A percentile compares a stretch with the other conserved stretches of the same genome.
phyloP scores from a whole-genome alignment of 2,888 invertebrate genomes.

The Harpalus rufipes region DNA sequence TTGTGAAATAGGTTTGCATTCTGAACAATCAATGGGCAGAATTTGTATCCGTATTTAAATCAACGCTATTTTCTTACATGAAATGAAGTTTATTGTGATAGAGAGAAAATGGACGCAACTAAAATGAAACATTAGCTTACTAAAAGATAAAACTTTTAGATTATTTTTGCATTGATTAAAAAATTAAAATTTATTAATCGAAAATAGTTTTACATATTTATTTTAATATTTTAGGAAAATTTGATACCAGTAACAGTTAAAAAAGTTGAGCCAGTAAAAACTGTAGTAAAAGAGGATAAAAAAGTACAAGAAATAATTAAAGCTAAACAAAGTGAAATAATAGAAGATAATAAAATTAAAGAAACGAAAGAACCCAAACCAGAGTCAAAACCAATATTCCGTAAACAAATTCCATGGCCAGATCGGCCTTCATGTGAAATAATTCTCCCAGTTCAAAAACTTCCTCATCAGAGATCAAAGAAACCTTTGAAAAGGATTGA shows the following conservation, averaged over 20 bases:
- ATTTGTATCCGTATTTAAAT: no score
- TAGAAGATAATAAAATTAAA: neutral
- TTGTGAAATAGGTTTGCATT: no score
- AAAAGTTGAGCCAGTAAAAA: neutral
- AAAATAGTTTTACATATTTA: no score
- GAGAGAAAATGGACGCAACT: no score
- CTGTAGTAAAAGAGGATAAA: conserved; percentile 6
- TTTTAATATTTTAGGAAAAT: conserved; percentile 1
- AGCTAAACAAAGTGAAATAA: neutral
- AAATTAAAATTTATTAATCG: no score
- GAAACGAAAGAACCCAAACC: neutral
- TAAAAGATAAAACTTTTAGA: no score
- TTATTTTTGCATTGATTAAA: no score
- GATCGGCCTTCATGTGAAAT: conserved; percentile 35
- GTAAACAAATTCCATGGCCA: conserved; percentile 55
- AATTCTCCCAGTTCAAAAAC: conserved; percentile 58
- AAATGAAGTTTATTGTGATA: no score
- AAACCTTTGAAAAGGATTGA: conserved; percentile 80
- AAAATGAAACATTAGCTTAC: no score
- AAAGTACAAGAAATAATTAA: neutral
- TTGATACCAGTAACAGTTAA: neutral
- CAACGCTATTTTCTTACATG: no score
- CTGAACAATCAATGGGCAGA: no score
- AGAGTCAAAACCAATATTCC: neutral
- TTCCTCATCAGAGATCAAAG: conserved; percentile 81